Conservation (phyloP, 2,113 vertebrate species). For the Larimichthys polyactis region DNA sequence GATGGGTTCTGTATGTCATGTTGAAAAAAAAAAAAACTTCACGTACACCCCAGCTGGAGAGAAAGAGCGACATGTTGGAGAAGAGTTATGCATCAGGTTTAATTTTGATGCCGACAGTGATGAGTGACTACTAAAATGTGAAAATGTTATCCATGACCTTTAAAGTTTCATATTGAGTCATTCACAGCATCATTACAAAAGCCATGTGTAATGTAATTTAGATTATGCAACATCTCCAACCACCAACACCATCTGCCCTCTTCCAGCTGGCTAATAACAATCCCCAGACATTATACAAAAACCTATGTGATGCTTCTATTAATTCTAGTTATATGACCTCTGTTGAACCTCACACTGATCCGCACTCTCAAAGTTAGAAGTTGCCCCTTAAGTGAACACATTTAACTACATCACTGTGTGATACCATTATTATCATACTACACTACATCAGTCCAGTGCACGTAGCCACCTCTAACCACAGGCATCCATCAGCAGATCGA, state of each 20-base stretch:
- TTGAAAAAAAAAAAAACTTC: no score
- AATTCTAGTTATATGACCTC: neutral
- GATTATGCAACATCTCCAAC: neutral
- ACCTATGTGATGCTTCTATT: neutral
- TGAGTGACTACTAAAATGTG: neutral
- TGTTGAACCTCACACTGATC: neutral
- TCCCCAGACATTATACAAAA: neutral
- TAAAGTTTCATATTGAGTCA: neutral
- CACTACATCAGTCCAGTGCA: no score
- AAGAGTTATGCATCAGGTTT: neutral
- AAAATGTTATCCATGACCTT: neutral
- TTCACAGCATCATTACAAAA: neutral
- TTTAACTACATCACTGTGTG: no score
- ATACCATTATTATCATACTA: no score
- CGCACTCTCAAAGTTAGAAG: no score
- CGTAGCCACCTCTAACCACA: no score
- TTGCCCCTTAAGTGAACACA: no score
- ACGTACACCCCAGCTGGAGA: no score
- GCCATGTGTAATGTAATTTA: neutral
- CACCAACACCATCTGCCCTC: conserved; percentile 1
- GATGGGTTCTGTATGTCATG: no score
- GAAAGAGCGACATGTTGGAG: neutral
- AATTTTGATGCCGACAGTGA: no score
- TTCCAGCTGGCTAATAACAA: conserved; percentile 2
- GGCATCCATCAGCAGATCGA: no score